A percentile compares a stretch with the other conserved stretches of the same genome.
Evolutionary conservation across 2,797 vertebrate species (phyloP).

Genomic region (Clarias platycephalus): DNA sequence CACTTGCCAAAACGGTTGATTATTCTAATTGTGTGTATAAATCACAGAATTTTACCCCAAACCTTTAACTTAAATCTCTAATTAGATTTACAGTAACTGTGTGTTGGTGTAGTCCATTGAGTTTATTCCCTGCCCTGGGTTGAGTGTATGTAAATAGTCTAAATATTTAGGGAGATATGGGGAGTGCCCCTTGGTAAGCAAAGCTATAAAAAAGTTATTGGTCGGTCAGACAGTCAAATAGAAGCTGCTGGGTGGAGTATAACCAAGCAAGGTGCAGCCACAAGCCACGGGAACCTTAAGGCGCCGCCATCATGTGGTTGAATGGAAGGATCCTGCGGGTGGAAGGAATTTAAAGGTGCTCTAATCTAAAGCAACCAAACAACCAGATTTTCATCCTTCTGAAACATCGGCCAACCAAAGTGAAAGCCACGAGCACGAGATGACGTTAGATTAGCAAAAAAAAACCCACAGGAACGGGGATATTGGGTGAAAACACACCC

Average conservation of each 20-base stretch:
- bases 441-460: slow-evolving; percentile 22
- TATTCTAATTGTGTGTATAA: not conserved
- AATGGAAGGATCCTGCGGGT: slow-evolving; percentile 17
- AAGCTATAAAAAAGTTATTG: slow-evolving; percentile 64
- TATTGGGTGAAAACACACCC: slow-evolving; percentile 75
- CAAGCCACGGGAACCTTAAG: slow-evolving; percentile 58
- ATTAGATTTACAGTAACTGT: not conserved
- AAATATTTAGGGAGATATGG: slow-evolving; percentile 48
- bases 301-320: slow-evolving; percentile 51
- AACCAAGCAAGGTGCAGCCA: slow-evolving; percentile 57
- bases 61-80: not conserved
- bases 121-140: slow-evolving; percentile 9
- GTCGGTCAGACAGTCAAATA: slow-evolving; percentile 62
- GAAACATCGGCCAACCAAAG: slow-evolving; percentile 37
- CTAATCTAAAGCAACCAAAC: slow-evolving; percentile 42
- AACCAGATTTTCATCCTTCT: slow-evolving; percentile 11
- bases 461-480: slow-evolving; percentile 61
- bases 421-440: slow-evolving; percentile 53
- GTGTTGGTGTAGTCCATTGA: not conserved
- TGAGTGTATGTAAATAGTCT: slow-evolving; percentile 19
- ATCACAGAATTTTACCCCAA: too few species aligned
- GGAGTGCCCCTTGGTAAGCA: slow-evolving; percentile 57
- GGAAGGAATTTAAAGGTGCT: slow-evolving; percentile 50
- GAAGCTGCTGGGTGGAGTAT: slow-evolving; percentile 54
- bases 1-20: not conserved